A percentile compares a stretch with the other conserved stretches of the same genome.
Conservation (phyloP, 2,797 vertebrate species). For the Tapirus indicus region DNA sequence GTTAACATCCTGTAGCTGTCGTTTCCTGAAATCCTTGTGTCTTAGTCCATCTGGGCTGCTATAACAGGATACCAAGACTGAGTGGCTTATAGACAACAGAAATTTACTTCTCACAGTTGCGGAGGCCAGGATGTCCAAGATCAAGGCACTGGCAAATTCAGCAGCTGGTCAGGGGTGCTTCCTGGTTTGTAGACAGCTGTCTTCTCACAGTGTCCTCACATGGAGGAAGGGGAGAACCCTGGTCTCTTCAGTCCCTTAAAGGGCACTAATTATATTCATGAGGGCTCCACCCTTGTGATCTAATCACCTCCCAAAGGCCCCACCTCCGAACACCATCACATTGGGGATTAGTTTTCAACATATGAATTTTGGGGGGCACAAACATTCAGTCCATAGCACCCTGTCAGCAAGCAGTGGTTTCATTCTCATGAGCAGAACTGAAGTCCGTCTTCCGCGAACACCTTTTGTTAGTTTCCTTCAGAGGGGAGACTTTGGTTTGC, state of each 20-base stretch:
- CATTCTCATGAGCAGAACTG: neutral
- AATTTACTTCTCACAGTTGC: neutral
- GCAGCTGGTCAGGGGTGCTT: neutral
- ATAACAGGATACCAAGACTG: neutral
- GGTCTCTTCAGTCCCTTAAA: neutral
- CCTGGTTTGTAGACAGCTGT: neutral
- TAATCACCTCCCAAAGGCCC: neutral
- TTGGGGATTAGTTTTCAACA: neutral
- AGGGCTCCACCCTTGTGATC: neutral
- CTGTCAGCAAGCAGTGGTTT: neutral
- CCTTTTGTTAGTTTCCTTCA: neutral
- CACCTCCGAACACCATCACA: neutral
- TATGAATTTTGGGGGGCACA: no score
- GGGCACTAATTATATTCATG: neutral
- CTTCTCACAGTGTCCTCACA: rapidly evolving
- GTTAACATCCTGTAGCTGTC: neutral
- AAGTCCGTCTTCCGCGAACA: neutral
- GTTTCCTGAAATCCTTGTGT: neutral
- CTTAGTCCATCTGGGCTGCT: neutral
- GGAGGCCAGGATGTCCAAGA: neutral
- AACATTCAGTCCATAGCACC: neutral
- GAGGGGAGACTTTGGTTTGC: neutral
- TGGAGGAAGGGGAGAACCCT: neutral
- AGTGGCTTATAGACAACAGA: neutral
- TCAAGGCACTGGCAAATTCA: neutral